Evolutionary conservation across 1,140 invertebrate genomes (phyloP), one percentile per base, ranked within the genome.

Genomic region (Scylla paramamosain): DNA sequence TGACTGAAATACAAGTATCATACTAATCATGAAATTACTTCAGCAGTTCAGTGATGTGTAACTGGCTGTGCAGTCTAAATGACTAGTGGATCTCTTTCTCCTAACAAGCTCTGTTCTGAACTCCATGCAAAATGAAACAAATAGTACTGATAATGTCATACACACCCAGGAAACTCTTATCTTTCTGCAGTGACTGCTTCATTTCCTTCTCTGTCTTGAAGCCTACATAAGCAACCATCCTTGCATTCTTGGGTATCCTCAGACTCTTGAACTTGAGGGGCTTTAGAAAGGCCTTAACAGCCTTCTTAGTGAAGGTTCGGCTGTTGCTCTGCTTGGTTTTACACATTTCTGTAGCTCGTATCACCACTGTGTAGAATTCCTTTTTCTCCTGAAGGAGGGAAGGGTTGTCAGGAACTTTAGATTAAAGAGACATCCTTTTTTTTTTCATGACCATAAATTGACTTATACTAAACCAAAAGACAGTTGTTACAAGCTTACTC

Each of bases 211-310:
- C 98, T 0, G 98, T 98, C 97, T 98, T 98, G 96, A 99, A 99
- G 8, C 98, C 98, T 88, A 99, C 98, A 97, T 98, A 99, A 48
- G 98, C 99, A 96, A 99, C 98, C n/a, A 98, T 98, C 96, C 98
- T 98, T 7, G 98, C 97, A 96, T 98, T 98, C 96, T 97, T 97
- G 0, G 99, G 98, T 48, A 99, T 97, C 95, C 98, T 97, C 94
- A 99, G 98, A 39, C 98, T 98, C 96, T 97, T 98, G 29, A 98
- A 97, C 96, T 98, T 98, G 12, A 99, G 96, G 0, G 98, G 98
- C 96, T 98, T 97, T 95, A 99, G 98, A 96, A 99, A 99, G 96
- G 98, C 97, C 97, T 98, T 98, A 0, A 99, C 97, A 96, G 98
- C 97, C 97, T 98, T 98, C 97, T 99, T 98, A 96, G 98, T 98